These are phyloP conservation scores for Antrozous pallidus DNA, from an alignment of 2,797 vertebrate genomes.

Conservation along the genomic window DNA sequence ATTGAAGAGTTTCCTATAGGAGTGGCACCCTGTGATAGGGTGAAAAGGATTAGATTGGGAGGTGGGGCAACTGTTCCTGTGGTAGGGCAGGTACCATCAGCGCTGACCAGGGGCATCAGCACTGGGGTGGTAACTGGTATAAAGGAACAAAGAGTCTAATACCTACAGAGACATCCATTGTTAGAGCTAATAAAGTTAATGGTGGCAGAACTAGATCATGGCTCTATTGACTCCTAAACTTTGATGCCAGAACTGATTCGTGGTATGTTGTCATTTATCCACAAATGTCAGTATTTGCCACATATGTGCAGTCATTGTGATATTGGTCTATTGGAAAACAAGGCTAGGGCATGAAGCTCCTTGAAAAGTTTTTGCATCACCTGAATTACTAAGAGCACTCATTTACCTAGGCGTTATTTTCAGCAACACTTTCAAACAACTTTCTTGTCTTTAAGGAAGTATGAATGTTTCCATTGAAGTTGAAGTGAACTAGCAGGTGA, in stretches of 20 bases:
- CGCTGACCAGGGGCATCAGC: accelerated
- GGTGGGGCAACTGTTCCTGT: accelerated
- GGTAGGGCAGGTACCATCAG: too few species aligned
- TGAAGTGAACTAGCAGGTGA: conserved; percentile 13
- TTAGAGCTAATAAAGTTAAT: not conserved
- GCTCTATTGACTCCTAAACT: not conserved
- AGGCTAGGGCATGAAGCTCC: not conserved
- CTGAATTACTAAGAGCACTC: not conserved
- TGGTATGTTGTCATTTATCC: not conserved
- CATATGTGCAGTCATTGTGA: not conserved
- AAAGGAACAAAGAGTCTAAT: too few species aligned
- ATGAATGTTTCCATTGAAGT: conserved; percentile 3
- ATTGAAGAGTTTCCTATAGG: not conserved
- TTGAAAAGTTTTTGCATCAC: not conserved
- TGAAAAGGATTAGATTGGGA: too few species aligned
- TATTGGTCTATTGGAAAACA: too few species aligned
- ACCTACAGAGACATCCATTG: not conserved
- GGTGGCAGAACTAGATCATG: not conserved
- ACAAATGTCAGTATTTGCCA: not conserved
- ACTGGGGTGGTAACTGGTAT: accelerated
- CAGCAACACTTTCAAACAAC: not conserved
- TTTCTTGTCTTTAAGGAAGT: not conserved
- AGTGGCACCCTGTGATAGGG: not conserved
- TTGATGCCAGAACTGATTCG: not conserved
- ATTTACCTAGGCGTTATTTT: not conserved